phyloP scores from a whole-genome alignment of 2,888 invertebrate species.

The Prionchulus punctatus region DNA sequence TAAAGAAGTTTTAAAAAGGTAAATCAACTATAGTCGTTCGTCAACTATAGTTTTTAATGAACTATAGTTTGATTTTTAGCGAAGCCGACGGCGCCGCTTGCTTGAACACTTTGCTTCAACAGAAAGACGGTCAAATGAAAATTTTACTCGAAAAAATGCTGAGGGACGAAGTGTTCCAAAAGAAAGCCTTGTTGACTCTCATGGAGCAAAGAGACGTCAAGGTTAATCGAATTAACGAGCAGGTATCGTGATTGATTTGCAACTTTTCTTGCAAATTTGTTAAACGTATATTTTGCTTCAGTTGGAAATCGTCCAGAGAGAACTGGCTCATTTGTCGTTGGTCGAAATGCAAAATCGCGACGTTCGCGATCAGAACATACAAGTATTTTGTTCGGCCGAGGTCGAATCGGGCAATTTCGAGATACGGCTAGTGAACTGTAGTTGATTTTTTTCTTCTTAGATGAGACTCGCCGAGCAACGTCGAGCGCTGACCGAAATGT shows the following conservation, averaged over 20 bases:
- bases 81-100: background rate
- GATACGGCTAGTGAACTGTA: background rate
- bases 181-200: slow-evolving; percentile 31
- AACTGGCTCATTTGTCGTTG: slow-evolving; percentile 9
- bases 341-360: slow-evolving; percentile 9
- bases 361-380: background rate
- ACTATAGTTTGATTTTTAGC: background rate
- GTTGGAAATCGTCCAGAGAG: slow-evolving; percentile 10
- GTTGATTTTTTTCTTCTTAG: slow-evolving; percentile 4
- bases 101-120: background rate
- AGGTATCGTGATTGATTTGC: slow-evolving; percentile 21
- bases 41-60: background rate
- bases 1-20: background rate
- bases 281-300: slow-evolving; percentile 5
- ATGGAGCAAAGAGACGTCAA: slow-evolving; percentile 30
- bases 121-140: background rate
- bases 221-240: slow-evolving; percentile 27
- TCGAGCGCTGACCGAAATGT: background rate
- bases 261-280: background rate
- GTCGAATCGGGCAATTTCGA: background rate
- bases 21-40: too few relatives aligned
- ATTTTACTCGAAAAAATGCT: slow-evolving; percentile 1
- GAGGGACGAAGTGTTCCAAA: slow-evolving; percentile 31
- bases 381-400: background rate
- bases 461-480: slow-evolving; percentile 8